Percentiles rank a stretch among this genome's conserved stretches.
Conservation (phyloP, 64 coral and sea anemone species). For the Orbicella faveolata region DNA sequence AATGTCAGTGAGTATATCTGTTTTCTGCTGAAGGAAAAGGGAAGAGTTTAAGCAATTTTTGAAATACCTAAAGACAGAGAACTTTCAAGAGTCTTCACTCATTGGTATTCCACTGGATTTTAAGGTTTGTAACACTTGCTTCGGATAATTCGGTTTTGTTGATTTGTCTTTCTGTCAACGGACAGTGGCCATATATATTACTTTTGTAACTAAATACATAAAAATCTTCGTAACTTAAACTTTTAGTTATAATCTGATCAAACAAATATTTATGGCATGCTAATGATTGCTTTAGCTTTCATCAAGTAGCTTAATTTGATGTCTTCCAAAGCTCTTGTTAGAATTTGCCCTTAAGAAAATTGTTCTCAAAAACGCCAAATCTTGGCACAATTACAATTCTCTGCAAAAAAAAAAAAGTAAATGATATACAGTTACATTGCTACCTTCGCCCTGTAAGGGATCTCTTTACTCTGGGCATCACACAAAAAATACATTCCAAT, state of each 20-base stretch:
- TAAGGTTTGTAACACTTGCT: neutral
- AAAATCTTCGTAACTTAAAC: neutral
- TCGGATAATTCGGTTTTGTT: neutral
- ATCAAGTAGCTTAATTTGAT: neutral
- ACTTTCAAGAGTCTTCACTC: neutral
- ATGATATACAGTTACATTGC: neutral
- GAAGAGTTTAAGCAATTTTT: neutral
- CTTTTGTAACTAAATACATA: neutral
- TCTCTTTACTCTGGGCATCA: neutral
- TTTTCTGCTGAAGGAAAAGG: neutral
- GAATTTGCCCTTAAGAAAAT: neutral
- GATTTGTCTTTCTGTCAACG: neutral
- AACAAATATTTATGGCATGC: conserved; percentile 5
- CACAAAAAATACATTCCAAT: neutral
- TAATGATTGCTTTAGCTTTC: neutral
- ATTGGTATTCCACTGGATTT: neutral
- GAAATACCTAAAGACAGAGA: conserved; percentile 7
- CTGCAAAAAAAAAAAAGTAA: neutral
- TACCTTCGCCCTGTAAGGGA: neutral
- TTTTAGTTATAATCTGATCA: neutral
- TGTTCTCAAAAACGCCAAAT: neutral
- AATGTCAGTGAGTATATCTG: neutral
- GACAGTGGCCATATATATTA: neutral
- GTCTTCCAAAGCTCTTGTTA: neutral
- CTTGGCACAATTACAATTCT: neutral